Evolutionary conservation across 2,797 vertebrate species (phyloP), one percentile per base, ranked within the genome.

Genomic region (Rhinoraja longicauda): DNA sequence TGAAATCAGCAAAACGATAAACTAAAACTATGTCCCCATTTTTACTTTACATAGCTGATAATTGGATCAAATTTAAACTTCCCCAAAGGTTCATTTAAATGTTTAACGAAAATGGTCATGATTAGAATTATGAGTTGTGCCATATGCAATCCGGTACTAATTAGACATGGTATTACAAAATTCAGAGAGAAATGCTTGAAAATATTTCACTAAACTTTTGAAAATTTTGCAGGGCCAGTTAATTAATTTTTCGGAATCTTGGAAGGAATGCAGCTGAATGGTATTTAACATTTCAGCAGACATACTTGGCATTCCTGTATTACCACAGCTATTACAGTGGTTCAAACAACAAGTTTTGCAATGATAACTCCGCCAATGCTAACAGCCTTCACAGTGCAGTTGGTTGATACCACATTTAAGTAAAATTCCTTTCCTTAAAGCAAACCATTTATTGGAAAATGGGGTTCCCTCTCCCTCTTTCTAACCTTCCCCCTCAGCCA

Each of bases 261-360:
- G 29, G 53, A 53, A 29, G 21, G 36, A 84, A 84, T 24, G 45
- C 45, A 29, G 81, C 45, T 84, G 81, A 81, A 57, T 24, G 81
- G 45, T 57, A 84, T 81, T 84, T 84, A 84, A 84, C 81, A 53
- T 57, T 84, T 84, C 19, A 84, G 84, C 53, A 57, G 45, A 84
- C 45, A 21, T 84, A 59, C 81, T 84, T 84, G 84, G 45, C 81
- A 53, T 84, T 84, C 53, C 84, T 24, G 45, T 26, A 84, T 57
- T 84, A 26, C 81, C 17, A 53, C 53, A 84, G 81, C 32, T 26
- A 1, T 57, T 84, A 13, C n/a, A 84, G 24, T 59, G 6, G 45
- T 84, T 84, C 45, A 77, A 77, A 32, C 19, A 81, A 81, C 45
- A 17, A 84, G 81, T 8, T 26, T 57, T 45, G 45, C 9, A 84